These are phyloP conservation scores for Nannobrachium achirus DNA, from an alignment of 2,113 vertebrate species.

Conservation along the genomic window DNA sequence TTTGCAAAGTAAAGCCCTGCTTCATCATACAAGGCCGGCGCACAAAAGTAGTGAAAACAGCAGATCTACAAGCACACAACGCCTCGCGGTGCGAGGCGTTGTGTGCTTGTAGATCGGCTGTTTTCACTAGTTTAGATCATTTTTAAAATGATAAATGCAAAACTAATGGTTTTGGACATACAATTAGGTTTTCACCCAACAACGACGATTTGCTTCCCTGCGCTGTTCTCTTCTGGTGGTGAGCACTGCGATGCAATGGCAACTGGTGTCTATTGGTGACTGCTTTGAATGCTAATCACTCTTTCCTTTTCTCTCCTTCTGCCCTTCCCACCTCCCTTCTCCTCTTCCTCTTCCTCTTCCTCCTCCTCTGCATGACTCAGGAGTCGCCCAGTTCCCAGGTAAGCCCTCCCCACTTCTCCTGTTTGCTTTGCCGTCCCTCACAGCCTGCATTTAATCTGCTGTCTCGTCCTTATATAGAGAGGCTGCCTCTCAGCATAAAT, in stretches of 20 bases:
- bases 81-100: no score
- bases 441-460: slow-evolving; percentile 6
- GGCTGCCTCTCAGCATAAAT: slow-evolving; percentile 7
- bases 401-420: slow-evolving; percentile 45
- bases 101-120: no score
- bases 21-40: no score
- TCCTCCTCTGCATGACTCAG: slow-evolving; percentile 59
- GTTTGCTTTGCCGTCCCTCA: not conserved
- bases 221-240: not conserved
- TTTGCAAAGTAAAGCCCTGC: no score
- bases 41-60: no score
- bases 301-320: slow-evolving; percentile 37
- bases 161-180: no score
- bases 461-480: not conserved
- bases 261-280: not conserved
- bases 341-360: slow-evolving; percentile 20
- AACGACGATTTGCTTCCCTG: not conserved
- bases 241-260: not conserved
- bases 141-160: no score
- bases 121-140: no score
- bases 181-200: no score
- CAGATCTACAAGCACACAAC: no score
- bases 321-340: not conserved
- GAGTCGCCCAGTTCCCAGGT: slow-evolving; percentile 81
- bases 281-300: slow-evolving; percentile 54